Evolutionary conservation across 2,113 vertebrate species (phyloP).

Genomic region (Centrocercus urophasianus): DNA sequence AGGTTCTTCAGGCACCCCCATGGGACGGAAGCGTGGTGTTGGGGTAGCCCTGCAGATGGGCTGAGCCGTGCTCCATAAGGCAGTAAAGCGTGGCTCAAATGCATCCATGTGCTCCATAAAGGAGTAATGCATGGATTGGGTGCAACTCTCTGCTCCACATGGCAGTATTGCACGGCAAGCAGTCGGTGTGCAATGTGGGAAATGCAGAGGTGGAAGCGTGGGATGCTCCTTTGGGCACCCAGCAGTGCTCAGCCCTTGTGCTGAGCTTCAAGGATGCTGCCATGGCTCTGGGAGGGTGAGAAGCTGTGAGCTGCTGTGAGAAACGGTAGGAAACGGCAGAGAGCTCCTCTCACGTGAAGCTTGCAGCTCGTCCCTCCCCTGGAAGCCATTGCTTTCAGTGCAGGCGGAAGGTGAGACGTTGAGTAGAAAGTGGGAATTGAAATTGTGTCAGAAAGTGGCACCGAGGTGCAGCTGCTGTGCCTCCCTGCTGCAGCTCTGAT

Average conservation of each 20-base stretch:
- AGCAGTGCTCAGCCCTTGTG: accelerated
- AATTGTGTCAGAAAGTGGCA: slow-evolving; percentile 74
- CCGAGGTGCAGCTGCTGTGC: slow-evolving; percentile 72
- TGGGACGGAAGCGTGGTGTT: slow-evolving; percentile 53
- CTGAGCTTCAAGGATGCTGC: not conserved
- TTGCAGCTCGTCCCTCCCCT: slow-evolving; percentile 20
- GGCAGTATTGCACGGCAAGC: no score
- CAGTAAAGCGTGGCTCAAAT: no score
- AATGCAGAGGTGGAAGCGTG: no score
- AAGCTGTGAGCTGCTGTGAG: slow-evolving; percentile 27
- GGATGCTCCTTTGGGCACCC: no score
- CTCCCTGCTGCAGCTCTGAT: no score
- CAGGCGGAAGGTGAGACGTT: slow-evolving; percentile 75
- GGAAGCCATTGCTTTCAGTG: slow-evolving; percentile 15
- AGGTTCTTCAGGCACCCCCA: slow-evolving; percentile 61
- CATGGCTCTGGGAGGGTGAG: not conserved
- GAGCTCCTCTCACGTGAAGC: slow-evolving; percentile 1
- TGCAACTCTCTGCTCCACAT: no score
- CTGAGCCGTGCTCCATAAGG: not conserved
- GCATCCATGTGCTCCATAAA: no score
- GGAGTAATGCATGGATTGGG: no score
- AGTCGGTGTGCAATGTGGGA: no score
- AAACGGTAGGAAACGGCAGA: slow-evolving; percentile 28
- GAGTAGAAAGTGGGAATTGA: slow-evolving; percentile 82
- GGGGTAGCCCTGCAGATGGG: slow-evolving; percentile 60